A percentile compares a stretch with the other conserved stretches of the same genome.
Evolutionary conservation across 2,888 invertebrate species (phyloP).

Genomic region (Sicus ferrugineus): DNA sequence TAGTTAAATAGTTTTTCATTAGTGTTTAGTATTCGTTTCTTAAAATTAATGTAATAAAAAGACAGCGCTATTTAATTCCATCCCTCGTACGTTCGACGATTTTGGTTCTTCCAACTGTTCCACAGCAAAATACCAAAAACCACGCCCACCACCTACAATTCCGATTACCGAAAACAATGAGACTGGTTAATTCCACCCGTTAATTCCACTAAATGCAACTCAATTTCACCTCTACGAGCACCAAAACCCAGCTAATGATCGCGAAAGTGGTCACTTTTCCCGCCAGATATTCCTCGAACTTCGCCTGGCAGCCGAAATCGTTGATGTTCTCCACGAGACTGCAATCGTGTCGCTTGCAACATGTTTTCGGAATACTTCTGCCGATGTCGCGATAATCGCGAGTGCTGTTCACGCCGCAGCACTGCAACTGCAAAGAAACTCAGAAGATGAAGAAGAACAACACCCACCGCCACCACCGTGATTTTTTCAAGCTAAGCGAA

Average conservation of each 20-base stretch:
- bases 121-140: constrained; percentile 52
- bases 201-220: neutral
- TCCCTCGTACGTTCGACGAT: constrained; percentile 52
- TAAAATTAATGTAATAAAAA: no score
- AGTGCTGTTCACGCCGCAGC: constrained; percentile 55
- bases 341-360: constrained; percentile 52
- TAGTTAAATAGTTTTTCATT: no score
- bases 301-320: constrained; percentile 50
- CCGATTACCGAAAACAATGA: neutral
- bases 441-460: neutral
- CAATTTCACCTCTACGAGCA: constrained; percentile 51
- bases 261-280: constrained; percentile 52
- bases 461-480: no score
- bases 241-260: constrained; percentile 53
- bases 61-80: constrained; percentile 50
- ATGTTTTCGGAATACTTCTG: constrained; percentile 51
- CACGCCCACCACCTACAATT: constrained; percentile 48
- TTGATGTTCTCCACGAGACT: constrained; percentile 44
- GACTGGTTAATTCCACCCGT: no score
- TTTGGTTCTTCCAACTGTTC: constrained; percentile 53
- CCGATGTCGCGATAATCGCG: constrained; percentile 52
- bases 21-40: no score
- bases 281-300: constrained; percentile 54
- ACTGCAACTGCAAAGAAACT: constrained; percentile 45
- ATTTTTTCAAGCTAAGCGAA: no score